Conservation (phyloP, 2,888 invertebrate genomes). For the Ormyrus labotus region DNA sequence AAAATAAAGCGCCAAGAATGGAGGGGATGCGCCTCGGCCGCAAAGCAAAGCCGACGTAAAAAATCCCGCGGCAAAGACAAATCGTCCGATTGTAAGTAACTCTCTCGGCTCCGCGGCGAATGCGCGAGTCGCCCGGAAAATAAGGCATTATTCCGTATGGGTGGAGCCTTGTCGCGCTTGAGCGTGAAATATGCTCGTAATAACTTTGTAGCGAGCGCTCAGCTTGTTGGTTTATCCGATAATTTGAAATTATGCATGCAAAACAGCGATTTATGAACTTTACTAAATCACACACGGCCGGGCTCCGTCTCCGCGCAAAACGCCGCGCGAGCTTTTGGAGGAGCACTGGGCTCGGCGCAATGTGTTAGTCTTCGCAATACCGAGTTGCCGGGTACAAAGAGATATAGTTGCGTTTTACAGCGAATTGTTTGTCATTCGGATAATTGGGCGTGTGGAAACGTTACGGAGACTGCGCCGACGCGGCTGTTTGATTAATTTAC, state of each 20-base stretch:
- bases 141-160: conserved; percentile 37
- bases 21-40: not conserved
- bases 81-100: conserved; percentile 49
- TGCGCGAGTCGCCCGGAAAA: conserved; percentile 31
- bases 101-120: conserved; percentile 4
- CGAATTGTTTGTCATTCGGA: too few species aligned
- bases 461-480: too few species aligned
- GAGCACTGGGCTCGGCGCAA: too few species aligned
- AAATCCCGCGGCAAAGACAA: conserved; percentile 43
- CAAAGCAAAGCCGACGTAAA: not conserved
- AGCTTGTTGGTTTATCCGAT: conserved; percentile 50
- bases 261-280: conserved; percentile 44
- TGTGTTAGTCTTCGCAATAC: too few species aligned
- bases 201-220: conserved; percentile 31
- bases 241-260: conserved; percentile 45
- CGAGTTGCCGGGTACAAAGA: too few species aligned
- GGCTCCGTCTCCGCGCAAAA: conserved; percentile 12
- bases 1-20: not conserved
- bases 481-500: too few species aligned
- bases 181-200: conserved; percentile 45
- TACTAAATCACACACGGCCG: conserved; percentile 18
- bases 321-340: not conserved
- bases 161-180: conserved; percentile 39
- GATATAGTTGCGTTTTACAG: too few species aligned
- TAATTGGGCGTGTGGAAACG: too few species aligned